Conservation (phyloP, 2,888 invertebrate species). For the Harpalus rubripes region DNA sequence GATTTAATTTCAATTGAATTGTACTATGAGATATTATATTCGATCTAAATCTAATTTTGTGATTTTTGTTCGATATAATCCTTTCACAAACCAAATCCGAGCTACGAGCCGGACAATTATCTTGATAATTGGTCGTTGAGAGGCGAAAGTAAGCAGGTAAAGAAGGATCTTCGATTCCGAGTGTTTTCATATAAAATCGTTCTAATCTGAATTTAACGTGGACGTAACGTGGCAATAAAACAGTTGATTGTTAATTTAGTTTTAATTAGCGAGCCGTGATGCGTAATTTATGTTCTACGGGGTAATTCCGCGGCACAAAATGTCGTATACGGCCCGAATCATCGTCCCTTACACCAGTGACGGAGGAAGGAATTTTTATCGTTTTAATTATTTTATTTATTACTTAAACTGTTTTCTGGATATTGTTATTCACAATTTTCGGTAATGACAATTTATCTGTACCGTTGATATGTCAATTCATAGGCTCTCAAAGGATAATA, state of each 20-base stretch:
- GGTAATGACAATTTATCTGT: too few relatives aligned
- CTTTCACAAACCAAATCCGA: neutral
- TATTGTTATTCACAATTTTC: too few relatives aligned
- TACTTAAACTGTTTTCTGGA: too few relatives aligned
- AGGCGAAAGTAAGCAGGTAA: slow-evolving; percentile 24
- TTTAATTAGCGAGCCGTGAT: slow-evolving; percentile 76
- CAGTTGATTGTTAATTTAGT: slow-evolving; percentile 77
- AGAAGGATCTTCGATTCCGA: slow-evolving; percentile 40
- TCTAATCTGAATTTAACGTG: slow-evolving; percentile 67
- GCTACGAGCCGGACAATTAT: neutral
- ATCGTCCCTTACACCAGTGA: slow-evolving; percentile 17
- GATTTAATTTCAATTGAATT: neutral
- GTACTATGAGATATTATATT: neutral
- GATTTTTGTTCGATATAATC: slow-evolving; percentile 23
- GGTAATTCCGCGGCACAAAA: slow-evolving; percentile 55
- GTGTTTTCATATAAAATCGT: slow-evolving; percentile 64
- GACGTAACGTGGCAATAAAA: slow-evolving; percentile 71
- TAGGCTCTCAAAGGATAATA: too few relatives aligned
- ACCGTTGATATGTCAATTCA: too few relatives aligned
- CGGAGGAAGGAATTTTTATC: slow-evolving; percentile 10
- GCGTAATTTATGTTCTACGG: slow-evolving; percentile 66
- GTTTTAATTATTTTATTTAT: neutral
- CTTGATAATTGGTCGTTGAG: slow-evolving; percentile 39
- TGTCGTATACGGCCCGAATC: slow-evolving; percentile 8
- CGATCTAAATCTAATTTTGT: neutral